Base-by-base conservation (phyloP, 2,888 invertebrate genomes). In the Zhengitettix transpicula region DNA sequence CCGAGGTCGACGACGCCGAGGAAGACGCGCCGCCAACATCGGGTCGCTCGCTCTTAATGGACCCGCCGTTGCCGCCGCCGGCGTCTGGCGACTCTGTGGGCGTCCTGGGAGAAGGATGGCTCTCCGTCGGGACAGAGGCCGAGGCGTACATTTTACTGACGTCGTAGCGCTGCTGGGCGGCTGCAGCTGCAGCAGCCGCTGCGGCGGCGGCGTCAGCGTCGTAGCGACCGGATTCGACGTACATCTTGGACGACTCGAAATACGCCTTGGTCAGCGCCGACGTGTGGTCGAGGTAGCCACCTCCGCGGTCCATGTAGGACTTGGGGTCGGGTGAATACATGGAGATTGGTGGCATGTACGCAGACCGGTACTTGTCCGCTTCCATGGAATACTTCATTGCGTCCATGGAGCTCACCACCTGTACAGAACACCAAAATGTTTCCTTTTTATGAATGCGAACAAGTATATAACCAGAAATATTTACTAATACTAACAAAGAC, bases 301-400 rank as follows among this genome's bases (percentile, higher is more conserved):
- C 47, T 14, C 47, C n/a, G 1, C 85, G 77, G 28, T 85, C 79
- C 59, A 79, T 71, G 66, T 79, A 79, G 60, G 76, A 75, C 68
- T 81, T 85, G 0, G 85, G 83, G 66, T 85, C 85, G 0, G 83
- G 85, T 0, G 83, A 80, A 69, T 86, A 86, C 85, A 85, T 85
- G 61, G 84, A 77, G 78, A 80, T 79, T 2, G 80, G 79, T 1
- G 80, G 79, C 76, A 80, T 62, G 74, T 86, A 87, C 0, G 81
- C 77, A 28, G 83, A 81, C 58, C 87, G 78, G 71, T 87, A 87
- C 67, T 87, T 87, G 67, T 87, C 87, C 0, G 84, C 83, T 65
- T 86, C 86, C 75, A 86, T 81, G 11, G 85, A 83, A 70, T 87
- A 86, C 69, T 86, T 86, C 84, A 86, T 85, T 15, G 81, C 81